These are phyloP conservation scores for Microplitis manilae DNA, from an alignment of 2,888 invertebrate species.

Conservation along the genomic window DNA sequence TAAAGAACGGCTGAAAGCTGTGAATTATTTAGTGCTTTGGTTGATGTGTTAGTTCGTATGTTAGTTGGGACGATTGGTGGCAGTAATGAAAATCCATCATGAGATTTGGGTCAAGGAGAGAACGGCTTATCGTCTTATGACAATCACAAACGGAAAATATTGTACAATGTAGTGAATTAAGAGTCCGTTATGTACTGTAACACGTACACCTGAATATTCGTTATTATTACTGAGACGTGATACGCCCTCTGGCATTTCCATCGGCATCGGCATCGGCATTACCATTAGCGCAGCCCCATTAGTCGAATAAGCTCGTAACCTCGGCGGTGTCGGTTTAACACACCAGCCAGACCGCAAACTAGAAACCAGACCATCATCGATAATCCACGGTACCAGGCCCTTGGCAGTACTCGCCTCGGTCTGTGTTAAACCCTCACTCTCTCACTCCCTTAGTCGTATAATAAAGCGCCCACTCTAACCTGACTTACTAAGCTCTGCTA, in stretches of 20 bases:
- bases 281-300: conserved; percentile 42
- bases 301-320: conserved; percentile 30
- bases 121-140: background rate
- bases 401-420: conserved; percentile 23
- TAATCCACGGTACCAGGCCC: conserved; percentile 39
- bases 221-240: conserved; percentile 33
- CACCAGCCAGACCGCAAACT: conserved; percentile 31
- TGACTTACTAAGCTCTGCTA: background rate
- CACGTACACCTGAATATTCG: conserved; percentile 17
- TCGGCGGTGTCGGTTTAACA: conserved; percentile 22
- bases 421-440: background rate
- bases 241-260: conserved; percentile 40
- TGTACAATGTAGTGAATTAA: conserved; percentile 7
- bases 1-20: background rate
- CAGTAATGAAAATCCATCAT: background rate
- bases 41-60: background rate
- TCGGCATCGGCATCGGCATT: conserved; percentile 39
- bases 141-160: conserved; percentile 33
- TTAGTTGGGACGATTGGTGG: background rate
- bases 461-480: background rate
- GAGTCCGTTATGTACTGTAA: conserved; percentile 1
- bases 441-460: too few relatives aligned
- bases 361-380: conserved; percentile 39
- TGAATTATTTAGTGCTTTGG: background rate
- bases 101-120: conserved; percentile 5